phyloP scores from a whole-genome alignment of 2,113 vertebrate genomes.

The Condylura cristata region DNA sequence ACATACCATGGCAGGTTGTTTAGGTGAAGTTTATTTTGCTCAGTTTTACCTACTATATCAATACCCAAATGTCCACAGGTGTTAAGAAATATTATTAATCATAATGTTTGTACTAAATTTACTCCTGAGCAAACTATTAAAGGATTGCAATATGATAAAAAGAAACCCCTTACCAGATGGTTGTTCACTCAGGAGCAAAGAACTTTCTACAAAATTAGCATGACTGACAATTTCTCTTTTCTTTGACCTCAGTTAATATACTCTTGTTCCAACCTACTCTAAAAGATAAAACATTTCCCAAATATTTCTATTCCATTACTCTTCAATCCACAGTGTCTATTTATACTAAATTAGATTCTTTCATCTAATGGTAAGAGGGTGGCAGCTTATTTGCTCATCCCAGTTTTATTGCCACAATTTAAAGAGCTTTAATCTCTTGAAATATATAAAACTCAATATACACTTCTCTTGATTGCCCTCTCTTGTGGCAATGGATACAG shows the following conservation, averaged over 20 bases:
- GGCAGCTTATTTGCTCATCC: slow-evolving; percentile 55
- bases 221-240: slow-evolving; percentile 65
- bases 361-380: slow-evolving; percentile 45
- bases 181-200: slow-evolving; percentile 64
- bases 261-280: slow-evolving; percentile 49
- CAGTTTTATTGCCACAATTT: slow-evolving; percentile 36
- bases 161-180: slow-evolving; percentile 62
- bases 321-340: slow-evolving; percentile 31
- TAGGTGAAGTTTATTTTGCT: not conserved
- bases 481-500: not conserved
- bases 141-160: slow-evolving; percentile 53
- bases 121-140: slow-evolving; percentile 40
- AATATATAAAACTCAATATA: slow-evolving; percentile 17
- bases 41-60: not conserved
- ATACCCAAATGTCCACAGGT: not conserved
- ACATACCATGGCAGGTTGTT: not conserved
- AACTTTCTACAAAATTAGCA: slow-evolving; percentile 65
- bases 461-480: not conserved
- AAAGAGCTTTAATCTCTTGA: slow-evolving; percentile 50
- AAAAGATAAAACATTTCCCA: slow-evolving; percentile 57
- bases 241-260: slow-evolving; percentile 70
- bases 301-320: slow-evolving; percentile 68
- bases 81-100: slow-evolving; percentile 49
- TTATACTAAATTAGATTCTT: slow-evolving; percentile 64
- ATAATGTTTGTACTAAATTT: slow-evolving; percentile 43